Percentiles rank a stretch among this genome's conserved stretches.
phyloP scores from a whole-genome alignment of 2,797 vertebrate genomes.

The Heliangelus exortis region DNA sequence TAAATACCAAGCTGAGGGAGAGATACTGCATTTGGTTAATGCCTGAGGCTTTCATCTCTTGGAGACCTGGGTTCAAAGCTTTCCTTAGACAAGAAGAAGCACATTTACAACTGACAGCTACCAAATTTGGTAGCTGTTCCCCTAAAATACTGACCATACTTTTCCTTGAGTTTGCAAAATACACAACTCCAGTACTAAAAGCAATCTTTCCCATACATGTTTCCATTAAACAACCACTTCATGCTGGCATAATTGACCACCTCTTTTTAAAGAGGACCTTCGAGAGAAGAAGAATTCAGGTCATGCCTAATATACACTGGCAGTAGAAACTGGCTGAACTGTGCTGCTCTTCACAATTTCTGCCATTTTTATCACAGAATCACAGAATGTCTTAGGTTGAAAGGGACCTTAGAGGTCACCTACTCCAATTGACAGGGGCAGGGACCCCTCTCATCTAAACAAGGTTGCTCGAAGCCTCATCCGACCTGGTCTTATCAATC shows the following conservation, averaged over 20 bases:
- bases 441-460: too few relatives aligned
- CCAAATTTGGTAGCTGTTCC: not conserved
- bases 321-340: not conserved
- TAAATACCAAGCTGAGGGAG: not conserved
- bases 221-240: not conserved
- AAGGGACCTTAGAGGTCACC: too few relatives aligned
- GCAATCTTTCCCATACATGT: accelerated
- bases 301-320: not conserved
- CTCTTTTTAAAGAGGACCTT: not conserved
- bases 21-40: constrained; percentile 4
- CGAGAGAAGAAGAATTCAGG: not conserved
- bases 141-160: not conserved
- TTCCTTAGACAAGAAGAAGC: not conserved
- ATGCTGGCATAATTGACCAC: not conserved
- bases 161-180: not conserved
- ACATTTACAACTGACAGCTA: constrained; percentile 13
- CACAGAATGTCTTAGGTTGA: too few relatives aligned
- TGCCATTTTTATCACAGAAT: not conserved
- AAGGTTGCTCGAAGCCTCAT: too few relatives aligned
- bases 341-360: not conserved
- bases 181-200: not conserved
- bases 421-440: too few relatives aligned
- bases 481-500: not conserved
- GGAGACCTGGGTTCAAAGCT: constrained; percentile 17
- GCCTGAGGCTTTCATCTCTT: constrained; percentile 2